Conservation (phyloP, 2,797 vertebrate genomes). For the Gambelia wislizenii region DNA sequence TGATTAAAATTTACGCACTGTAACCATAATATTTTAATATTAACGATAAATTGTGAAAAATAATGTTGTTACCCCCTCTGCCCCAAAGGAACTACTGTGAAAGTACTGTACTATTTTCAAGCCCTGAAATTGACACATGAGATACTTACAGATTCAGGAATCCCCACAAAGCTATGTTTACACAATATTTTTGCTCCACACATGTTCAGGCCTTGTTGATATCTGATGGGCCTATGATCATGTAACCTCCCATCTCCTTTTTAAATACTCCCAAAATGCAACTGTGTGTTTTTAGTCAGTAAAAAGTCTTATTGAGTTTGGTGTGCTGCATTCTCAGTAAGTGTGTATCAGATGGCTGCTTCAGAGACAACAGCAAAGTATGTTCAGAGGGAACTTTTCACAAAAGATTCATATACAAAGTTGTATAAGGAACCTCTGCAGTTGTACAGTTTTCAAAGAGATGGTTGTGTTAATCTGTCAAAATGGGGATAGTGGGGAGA, state of each 20-base stretch:
- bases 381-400: background rate
- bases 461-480: no score
- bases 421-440: background rate
- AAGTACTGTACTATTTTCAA: no score
- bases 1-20: no score
- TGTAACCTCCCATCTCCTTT: background rate
- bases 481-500: no score
- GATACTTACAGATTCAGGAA: no score
- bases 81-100: no score
- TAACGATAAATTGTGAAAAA: background rate
- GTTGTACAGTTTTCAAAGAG: no score
- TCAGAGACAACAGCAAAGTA: background rate
- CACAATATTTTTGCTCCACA: no score
- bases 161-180: no score
- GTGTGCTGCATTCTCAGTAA: background rate
- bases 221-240: background rate
- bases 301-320: background rate
- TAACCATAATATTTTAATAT: background rate
- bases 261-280: background rate
- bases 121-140: no score
- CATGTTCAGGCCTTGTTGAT: no score
- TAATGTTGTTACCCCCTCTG: background rate
- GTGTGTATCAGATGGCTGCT: background rate
- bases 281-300: background rate
- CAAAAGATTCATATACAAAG: background rate